Percentiles rank a stretch among this genome's conserved stretches.
Evolutionary conservation across 2,888 invertebrate species (phyloP).

Genomic region (Harmothoe impar): DNA sequence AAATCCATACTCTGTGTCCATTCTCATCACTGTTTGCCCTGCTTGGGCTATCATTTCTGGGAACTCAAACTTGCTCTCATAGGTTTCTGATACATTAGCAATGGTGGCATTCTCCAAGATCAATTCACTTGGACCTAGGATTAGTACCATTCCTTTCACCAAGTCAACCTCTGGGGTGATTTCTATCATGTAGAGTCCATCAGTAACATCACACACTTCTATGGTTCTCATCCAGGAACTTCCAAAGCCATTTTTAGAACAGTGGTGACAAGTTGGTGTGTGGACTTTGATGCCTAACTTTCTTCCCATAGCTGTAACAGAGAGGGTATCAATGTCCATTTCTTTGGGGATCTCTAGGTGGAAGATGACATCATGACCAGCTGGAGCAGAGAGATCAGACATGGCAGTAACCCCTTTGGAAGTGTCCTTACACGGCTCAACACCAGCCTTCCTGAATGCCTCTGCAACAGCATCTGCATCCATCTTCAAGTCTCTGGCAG

Average conservation of each 20-base stretch:
- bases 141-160: background rate
- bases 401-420: background rate
- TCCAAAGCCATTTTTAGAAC: background rate
- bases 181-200: slow-evolving; percentile 42
- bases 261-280: slow-evolving; percentile 27
- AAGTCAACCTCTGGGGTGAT: background rate
- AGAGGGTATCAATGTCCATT: slow-evolving; percentile 11
- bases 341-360: slow-evolving; percentile 6
- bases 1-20: background rate
- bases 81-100: background rate
- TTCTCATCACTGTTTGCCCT: background rate
- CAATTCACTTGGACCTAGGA: background rate
- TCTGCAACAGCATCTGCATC: slow-evolving; percentile 11
- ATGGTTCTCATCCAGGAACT: background rate
- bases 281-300: background rate
- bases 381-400: slow-evolving; percentile 28
- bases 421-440: slow-evolving; percentile 34
- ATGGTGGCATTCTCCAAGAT: background rate
- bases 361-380: slow-evolving; percentile 36
- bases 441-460: slow-evolving; percentile 43
- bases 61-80: background rate
- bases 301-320: background rate
- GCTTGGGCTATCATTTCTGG: background rate
- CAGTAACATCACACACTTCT: background rate
- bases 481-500: background rate